phyloP scores from a whole-genome alignment of 37 sponge, comb jelly and placozoan species.

The Bolinopsis microptera region DNA sequence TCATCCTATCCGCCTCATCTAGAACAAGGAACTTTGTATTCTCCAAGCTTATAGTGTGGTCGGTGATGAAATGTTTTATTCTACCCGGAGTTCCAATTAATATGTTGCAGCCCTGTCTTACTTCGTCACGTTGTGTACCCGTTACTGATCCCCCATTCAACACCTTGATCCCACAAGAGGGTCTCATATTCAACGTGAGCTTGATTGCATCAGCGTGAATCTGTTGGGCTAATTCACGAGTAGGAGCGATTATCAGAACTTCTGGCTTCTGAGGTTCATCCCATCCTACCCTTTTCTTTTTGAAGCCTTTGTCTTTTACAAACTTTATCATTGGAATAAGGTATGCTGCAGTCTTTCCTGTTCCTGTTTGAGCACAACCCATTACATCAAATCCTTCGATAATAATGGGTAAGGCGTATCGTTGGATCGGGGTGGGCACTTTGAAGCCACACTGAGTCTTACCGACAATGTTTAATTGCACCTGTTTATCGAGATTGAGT shows the following conservation, averaged over 20 bases:
- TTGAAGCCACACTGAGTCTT: background rate
- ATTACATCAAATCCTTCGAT: constrained; percentile 82
- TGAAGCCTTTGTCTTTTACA: constrained; percentile 71
- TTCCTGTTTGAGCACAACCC: constrained; percentile 98
- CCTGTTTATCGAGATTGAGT: background rate
- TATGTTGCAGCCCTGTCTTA: constrained; percentile 89
- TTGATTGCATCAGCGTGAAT: constrained; percentile 85
- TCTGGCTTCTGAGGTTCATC: constrained; percentile 70
- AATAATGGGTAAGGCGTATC: constrained; percentile 82
- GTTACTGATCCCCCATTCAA: constrained; percentile 86
- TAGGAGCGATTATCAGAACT: constrained; percentile 86
- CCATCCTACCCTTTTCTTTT: background rate
- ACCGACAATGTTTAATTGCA: background rate
- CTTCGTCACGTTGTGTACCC: constrained; percentile 74
- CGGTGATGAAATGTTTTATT: constrained; percentile 81
- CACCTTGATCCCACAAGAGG: constrained; percentile 73
- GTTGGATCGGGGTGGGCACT: constrained; percentile 90
- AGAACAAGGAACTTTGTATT: constrained; percentile 76
- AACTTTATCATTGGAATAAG: constrained; percentile 83
- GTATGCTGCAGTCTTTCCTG: constrained; percentile 97
- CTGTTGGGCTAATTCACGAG: constrained; percentile 90
- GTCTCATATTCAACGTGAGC: constrained; percentile 76
- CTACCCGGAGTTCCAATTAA: constrained; percentile 90
- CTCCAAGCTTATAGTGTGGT: constrained; percentile 75
- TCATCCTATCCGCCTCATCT: constrained; percentile 96